Base-by-base conservation (phyloP, 2,888 invertebrate species). In the Malthinus flaveolus region DNA sequence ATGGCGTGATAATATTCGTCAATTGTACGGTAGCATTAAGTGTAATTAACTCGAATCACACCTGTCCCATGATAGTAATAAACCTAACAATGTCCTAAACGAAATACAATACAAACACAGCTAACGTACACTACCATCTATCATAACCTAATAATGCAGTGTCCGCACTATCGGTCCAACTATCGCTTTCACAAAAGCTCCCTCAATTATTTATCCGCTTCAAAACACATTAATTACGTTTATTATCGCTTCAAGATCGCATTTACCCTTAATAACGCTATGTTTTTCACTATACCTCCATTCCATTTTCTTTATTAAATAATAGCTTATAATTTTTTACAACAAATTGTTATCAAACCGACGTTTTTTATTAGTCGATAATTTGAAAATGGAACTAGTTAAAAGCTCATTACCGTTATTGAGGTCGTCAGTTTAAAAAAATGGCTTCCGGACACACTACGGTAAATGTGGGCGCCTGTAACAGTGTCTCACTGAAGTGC, bases 61-160 rank as follows among this genome's bases (percentile, higher is more conserved):
- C 73, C 73, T 73, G 73, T 74, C 74, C 73, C 73, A 61, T 59
- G 71, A 66, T 71, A 62, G 69, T 67, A 73, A 74, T 75, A 73
- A 72, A 67, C 69, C 66, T 54, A 66, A 67, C 69, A 71, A 71
- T 71, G 68, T 68, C 68, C 70, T 62, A 69, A 68, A 74, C 71
- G 70, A 67, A 71, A 69, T 68, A 73, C 73, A 74, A 74, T 73
- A 74, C 74, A 74, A 74, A 74, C 69, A 70, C 62, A 52, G 52
- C 50, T 56, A 49, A 47, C 36, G 60, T 56, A 48, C 50, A 55
- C 54, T 42, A 48, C 49, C 65, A 74, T 75, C 72, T 73, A 74
- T 75, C 74, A 75, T 75, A 75, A 74, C 68, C 67, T 75, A 75
- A 75, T 73, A 74, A 72, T 73, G 71, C 70, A 71, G 71, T 73